These are phyloP conservation scores for Saguinus midas DNA, from an alignment of 2,113 vertebrate genomes.

Conservation along the genomic window DNA sequence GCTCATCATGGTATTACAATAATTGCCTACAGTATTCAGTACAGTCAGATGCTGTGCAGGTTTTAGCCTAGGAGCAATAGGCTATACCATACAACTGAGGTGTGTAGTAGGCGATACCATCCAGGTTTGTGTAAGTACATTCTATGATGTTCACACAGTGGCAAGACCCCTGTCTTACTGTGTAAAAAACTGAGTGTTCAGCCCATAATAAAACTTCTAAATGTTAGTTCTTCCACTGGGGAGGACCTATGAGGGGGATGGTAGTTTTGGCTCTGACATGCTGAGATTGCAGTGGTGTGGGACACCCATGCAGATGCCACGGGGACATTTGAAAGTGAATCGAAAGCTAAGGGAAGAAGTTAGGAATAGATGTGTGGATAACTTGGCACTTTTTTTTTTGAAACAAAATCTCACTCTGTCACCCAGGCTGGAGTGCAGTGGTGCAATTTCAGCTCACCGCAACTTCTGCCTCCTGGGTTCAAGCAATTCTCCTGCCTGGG, in stretches of 20 bases:
- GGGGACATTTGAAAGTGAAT: neutral
- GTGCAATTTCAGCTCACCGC: too few relatives aligned
- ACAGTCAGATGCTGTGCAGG: neutral
- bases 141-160: neutral
- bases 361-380: neutral
- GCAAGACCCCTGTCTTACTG: too few relatives aligned
- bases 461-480: too few relatives aligned
- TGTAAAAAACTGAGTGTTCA: neutral
- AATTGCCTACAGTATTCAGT: neutral
- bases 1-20: neutral
- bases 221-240: neutral
- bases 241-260: neutral
- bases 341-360: neutral
- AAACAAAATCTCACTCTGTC: too few relatives aligned
- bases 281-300: neutral
- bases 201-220: neutral
- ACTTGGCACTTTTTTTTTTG: neutral
- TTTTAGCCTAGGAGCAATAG: neutral
- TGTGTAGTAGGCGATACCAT: neutral
- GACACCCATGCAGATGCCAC: neutral
- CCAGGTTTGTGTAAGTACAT: neutral
- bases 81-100: neutral
- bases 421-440: too few relatives aligned
- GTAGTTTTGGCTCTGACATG: neutral
- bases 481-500: too few relatives aligned